phyloP scores from a whole-genome alignment of 1,140 invertebrate genomes.

The Drosophila neocordata region DNA sequence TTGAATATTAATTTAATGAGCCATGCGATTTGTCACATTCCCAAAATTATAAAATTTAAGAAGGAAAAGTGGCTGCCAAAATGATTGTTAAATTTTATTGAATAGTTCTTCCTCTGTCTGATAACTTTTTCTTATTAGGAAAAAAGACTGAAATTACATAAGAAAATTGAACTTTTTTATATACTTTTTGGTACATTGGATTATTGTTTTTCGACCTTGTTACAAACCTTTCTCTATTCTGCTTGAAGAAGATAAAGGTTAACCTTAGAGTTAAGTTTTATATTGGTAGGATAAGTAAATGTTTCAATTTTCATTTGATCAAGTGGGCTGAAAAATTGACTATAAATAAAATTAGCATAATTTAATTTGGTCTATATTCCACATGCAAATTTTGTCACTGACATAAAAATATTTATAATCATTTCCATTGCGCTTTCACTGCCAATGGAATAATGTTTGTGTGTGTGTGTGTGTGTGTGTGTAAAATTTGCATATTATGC shows the following conservation, averaged over 20 bases:
- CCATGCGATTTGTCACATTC: constrained; percentile 42
- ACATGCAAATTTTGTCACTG: not conserved
- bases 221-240: too few relatives aligned
- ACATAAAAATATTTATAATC: constrained; percentile 6
- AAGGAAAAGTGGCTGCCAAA: too few relatives aligned
- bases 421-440: not conserved
- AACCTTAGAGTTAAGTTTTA: too few relatives aligned
- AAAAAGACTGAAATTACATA: too few relatives aligned
- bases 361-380: constrained; percentile 4
- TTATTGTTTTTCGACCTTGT: too few relatives aligned
- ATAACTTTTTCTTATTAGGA: too few relatives aligned
- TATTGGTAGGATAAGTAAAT: too few relatives aligned
- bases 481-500: constrained; percentile 8
- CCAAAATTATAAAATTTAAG: constrained; percentile 1
- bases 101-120: too few relatives aligned
- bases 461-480: constrained; percentile 6
- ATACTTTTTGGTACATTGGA: too few relatives aligned
- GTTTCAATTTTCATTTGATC: constrained; percentile 18
- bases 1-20: constrained; percentile 59
- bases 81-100: too few relatives aligned
- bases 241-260: too few relatives aligned
- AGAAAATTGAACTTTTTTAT: too few relatives aligned
- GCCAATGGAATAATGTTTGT: not conserved
- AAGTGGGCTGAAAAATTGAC: not conserved
- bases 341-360: constrained; percentile 3